These are phyloP conservation scores for human DNA, from an alignment of 2,113 vertebrate species.

Conservation along the genomic window GRCh38 chr2:11911001-11911500, in stretches of 20 bases:
- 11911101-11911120: background rate
- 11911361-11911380: background rate
- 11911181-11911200: background rate
- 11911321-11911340: background rate
- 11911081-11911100: background rate
- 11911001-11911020: background rate
- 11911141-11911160: background rate
- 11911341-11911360: background rate
- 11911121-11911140: background rate
- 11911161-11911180: background rate
- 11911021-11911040: background rate
- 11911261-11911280: background rate
- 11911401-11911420: background rate
- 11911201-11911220: background rate
- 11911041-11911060: background rate
- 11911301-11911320: background rate
- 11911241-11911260: background rate
- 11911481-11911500: background rate
- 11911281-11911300: background rate
- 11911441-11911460: background rate
- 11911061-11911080: background rate
- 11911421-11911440: background rate
- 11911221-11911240: background rate
- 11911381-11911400: background rate
- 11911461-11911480: background rate